A percentile compares a stretch with the other conserved stretches of the same genome.
Evolutionary conservation across 2,113 vertebrate species (phyloP).

Genomic region (Sylvia atricapilla): DNA sequence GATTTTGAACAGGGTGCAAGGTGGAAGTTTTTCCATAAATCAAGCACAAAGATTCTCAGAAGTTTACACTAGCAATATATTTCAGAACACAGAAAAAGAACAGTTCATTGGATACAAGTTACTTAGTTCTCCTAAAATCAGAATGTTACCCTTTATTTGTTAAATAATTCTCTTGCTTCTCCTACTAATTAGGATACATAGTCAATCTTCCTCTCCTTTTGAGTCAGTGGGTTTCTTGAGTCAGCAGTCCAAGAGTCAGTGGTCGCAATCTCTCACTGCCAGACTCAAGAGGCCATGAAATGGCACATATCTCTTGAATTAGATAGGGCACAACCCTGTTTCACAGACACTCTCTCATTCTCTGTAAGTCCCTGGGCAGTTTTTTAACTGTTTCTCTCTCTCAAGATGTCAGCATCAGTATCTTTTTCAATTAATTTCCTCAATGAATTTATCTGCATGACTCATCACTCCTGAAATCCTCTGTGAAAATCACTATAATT

Average conservation of each 20-base stretch:
- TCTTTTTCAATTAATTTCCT: background rate
- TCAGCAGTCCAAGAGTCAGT: background rate
- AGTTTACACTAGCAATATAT: too few species aligned
- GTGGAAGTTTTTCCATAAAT: background rate
- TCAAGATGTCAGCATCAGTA: background rate
- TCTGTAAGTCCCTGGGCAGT: background rate
- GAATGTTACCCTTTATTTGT: background rate
- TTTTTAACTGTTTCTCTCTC: background rate
- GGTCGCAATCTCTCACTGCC: background rate
- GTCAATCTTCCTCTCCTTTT: background rate
- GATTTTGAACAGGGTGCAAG: too few species aligned
- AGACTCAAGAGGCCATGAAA: background rate
- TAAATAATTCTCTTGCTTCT: background rate
- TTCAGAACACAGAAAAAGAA: background rate
- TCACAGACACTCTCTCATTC: background rate
- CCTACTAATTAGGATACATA: too few species aligned
- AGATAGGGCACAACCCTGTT: fast-evolving
- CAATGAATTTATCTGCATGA: background rate
- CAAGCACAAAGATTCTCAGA: background rate
- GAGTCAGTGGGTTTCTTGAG: fast-evolving
- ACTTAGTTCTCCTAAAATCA: background rate
- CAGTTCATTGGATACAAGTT: background rate
- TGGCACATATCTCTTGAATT: fast-evolving
- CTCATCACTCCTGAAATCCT: background rate
- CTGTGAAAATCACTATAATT: background rate